Base-by-base conservation (phyloP, 2,888 invertebrate species). In the Drosophila niveifrons region DNA sequence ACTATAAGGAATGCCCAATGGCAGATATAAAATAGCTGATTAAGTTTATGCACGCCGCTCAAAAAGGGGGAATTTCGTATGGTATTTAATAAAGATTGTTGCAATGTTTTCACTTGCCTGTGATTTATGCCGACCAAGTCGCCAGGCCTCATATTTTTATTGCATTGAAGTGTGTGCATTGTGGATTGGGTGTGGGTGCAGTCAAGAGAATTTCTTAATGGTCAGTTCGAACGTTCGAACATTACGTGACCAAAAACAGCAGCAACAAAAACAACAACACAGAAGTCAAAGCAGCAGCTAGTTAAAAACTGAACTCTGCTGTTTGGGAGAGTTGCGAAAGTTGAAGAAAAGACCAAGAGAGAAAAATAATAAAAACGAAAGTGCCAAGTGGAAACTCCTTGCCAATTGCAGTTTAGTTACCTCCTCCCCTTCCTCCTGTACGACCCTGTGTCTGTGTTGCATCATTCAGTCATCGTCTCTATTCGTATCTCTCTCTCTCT, bases 171-270 rank as follows among this genome's bases (percentile, higher is more conserved):
- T 10, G 31, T 23, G 23, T 41, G 39, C 13, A 39, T 3, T 36
- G 13, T 13, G 39, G 39, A 48, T 64, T 13, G 39, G 39, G 51
- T 64, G 72, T 72, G 58, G 72, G 70, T 66, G 75, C 68, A 64
- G 78, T 39, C 48, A 43, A 48, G 56, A 88, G 86, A 82, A 84
- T 85, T 88, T 88, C 66, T 77, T 74, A 84, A 88, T 88, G 88
- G 68, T 58, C 75, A 82, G 51, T 58, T 68, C 50, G 62, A 28
- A 13, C 31, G n/a, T 36, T 55, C 48, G 61, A 52, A 50, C 41
- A 63, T 79, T 84, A 84, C 86, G 88, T 84, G 88, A 80, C 86
- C 73, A 73, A 62, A 43, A 57, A n/a, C n/a, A n/a, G n/a, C 55
- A 53, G 36, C 51, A 43, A n/a, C 51, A 52, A 15, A 17, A 17